These are phyloP conservation scores for Argyresthia goedartella DNA, from an alignment of 2,888 invertebrate species.

Conservation along the genomic window DNA sequence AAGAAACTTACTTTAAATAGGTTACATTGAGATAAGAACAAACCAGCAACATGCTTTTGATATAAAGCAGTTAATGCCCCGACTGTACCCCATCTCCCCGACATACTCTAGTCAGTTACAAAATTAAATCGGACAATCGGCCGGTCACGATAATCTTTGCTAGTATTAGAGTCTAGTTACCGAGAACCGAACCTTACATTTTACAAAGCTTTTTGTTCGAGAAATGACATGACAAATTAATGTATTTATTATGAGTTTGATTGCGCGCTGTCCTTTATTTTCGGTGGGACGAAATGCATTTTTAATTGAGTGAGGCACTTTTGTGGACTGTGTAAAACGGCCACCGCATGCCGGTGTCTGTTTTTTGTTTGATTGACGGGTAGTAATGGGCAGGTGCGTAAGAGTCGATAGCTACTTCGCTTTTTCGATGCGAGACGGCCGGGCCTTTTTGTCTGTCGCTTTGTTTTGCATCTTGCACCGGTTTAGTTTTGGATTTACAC, in stretches of 20 bases:
- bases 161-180: conserved; percentile 52
- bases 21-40: too few relatives aligned
- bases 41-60: too few relatives aligned
- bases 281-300: conserved; percentile 65
- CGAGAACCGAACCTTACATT: conserved; percentile 41
- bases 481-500: conserved; percentile 17
- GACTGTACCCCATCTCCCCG: conserved; percentile 14
- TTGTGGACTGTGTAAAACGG: conserved; percentile 67
- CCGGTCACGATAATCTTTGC: conserved; percentile 49
- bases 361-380: conserved; percentile 70
- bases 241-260: conserved; percentile 67
- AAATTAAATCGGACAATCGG: conserved; percentile 55
- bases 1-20: too few relatives aligned
- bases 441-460: conserved; percentile 45
- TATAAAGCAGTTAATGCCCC: not conserved
- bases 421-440: conserved; percentile 41
- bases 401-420: conserved; percentile 61
- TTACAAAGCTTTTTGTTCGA: conserved; percentile 42
- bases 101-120: conserved; percentile 37
- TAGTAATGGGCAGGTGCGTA: conserved; percentile 68
- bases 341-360: conserved; percentile 57
- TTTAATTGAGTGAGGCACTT: conserved; percentile 70
- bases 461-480: conserved; percentile 35
- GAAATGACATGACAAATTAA: conserved; percentile 71
- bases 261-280: conserved; percentile 52